Evolutionary conservation across 2,797 vertebrate genomes (phyloP).

Genomic region (Mormyrops boulengeri): DNA sequence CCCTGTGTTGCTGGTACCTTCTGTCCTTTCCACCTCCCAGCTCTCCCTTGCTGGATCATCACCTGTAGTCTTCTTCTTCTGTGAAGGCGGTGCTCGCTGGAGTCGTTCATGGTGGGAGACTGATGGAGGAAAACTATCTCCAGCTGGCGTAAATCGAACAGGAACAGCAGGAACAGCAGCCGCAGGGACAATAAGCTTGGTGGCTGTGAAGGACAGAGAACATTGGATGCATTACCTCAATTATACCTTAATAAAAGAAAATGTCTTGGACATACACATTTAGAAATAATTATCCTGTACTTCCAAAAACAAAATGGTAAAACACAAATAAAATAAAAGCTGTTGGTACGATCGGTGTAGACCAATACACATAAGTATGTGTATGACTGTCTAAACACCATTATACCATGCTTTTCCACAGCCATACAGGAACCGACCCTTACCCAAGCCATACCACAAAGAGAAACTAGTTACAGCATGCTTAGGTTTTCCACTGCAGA

Average conservation of each 20-base stretch:
- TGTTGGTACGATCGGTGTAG: not conserved
- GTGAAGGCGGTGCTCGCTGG: constrained; percentile 23
- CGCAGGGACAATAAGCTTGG: constrained; percentile 44
- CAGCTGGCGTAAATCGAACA: constrained; percentile 42
- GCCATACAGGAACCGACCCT: not conserved
- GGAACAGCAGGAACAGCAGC: constrained; percentile 26
- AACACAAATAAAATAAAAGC: not conserved
- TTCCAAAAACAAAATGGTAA: not conserved
- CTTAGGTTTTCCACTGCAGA: no score
- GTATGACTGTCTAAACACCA: not conserved
- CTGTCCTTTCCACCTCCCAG: constrained; percentile 21
- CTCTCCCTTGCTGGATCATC: constrained; percentile 31
- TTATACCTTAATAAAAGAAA: not conserved
- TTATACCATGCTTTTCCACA: not conserved
- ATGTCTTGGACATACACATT: not conserved
- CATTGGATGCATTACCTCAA: not conserved
- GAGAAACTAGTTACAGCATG: not conserved
- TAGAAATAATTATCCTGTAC: not conserved
- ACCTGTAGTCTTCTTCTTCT: constrained; percentile 41
- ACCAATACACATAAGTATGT: not conserved
- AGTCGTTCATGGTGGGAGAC: constrained; percentile 28
- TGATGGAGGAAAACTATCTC: constrained; percentile 44
- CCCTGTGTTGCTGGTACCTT: constrained; percentile 21
- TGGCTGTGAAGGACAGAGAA: constrained; percentile 36
- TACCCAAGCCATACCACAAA: not conserved